Percentiles rank a stretch among this genome's conserved stretches.
These are phyloP conservation scores for Salvelinus fontinalis DNA, from an alignment of 2,113 vertebrate species.

Conservation along the genomic window DNA sequence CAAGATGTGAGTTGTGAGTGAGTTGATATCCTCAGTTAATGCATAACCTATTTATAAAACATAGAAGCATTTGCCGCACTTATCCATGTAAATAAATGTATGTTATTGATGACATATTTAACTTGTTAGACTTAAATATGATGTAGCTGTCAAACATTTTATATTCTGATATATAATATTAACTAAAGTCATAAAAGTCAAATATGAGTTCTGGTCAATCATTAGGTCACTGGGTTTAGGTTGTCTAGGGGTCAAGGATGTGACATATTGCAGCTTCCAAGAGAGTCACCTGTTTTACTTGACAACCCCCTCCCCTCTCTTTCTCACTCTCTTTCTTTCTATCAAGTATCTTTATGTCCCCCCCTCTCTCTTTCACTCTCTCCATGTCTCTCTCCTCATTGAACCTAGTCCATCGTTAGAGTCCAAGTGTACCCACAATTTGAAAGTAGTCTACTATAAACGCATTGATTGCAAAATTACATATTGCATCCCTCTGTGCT, in stretches of 20 bases:
- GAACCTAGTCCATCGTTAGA: background rate
- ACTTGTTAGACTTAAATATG: background rate
- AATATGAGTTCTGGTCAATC: background rate
- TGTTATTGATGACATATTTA: background rate
- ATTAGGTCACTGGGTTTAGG: background rate
- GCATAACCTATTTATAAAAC: background rate
- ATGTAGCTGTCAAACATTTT: background rate
- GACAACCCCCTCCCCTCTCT: background rate
- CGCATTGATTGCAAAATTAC: slow-evolving; percentile 16
- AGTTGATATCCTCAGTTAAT: background rate
- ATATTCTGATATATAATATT: background rate
- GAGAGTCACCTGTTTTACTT: background rate
- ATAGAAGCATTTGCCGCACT: too few species aligned
- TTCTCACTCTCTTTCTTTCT: too few species aligned
- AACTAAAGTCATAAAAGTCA: background rate
- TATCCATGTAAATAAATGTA: background rate
- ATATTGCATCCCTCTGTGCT: slow-evolving; percentile 18
- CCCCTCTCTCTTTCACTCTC: background rate
- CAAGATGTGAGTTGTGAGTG: background rate
- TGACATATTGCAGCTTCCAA: background rate
- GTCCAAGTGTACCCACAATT: slow-evolving; percentile 19
- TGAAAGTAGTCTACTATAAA: background rate
- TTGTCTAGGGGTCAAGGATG: background rate
- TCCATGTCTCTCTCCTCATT: background rate
- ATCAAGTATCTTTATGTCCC: too few species aligned